Evolutionary conservation across 2,113 vertebrate species (phyloP), one percentile per base, ranked within the genome.

Genomic region (Pelobates fuscus): DNA sequence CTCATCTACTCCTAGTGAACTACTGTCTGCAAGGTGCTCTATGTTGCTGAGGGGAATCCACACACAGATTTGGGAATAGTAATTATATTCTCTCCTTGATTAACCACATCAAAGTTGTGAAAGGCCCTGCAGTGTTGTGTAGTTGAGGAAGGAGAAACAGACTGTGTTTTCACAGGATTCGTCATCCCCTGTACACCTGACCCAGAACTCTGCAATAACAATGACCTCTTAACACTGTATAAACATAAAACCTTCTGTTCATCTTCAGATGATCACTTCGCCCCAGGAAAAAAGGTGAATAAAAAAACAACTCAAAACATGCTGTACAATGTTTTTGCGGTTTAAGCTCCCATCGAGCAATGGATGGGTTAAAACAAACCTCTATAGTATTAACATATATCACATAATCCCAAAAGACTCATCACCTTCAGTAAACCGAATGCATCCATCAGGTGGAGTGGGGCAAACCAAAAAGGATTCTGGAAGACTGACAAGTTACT

Each of bases 1-100:
- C 37, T 41, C 37, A 41, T 41, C 14, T 12, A 7, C 14, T 41
- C 14, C 37, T 8, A 41, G 14, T 2, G 37, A 7, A 8, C 37
- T 41, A 41, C 37, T 2, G 37, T 41, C 37, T 41, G 17, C 71
- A 75, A 59, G 54, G 54, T 59, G 73, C 21, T 5, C 25, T 67
- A 55, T 67, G 54, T 58, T 60, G 41, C 27, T 32, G 0, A 3
- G 32, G 54, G 52, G 62, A 55, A 43, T 23, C 20, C 10, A 43
- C 60, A 63, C 32, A 44, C n/a, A 49, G 71, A 12, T 57, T 55
- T 12, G 20, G 52, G 55, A 37, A 41, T 23, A 43, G 26, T 68
- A 77, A 57, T 77, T 68, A 68, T 61, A 46, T 30, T 52, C 44
- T 61, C 65, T 37, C 64, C 65, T 77, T 77, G 41, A 68, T 77